phyloP scores from a whole-genome alignment of 2,888 invertebrate species.

The Ophion slaviceki region DNA sequence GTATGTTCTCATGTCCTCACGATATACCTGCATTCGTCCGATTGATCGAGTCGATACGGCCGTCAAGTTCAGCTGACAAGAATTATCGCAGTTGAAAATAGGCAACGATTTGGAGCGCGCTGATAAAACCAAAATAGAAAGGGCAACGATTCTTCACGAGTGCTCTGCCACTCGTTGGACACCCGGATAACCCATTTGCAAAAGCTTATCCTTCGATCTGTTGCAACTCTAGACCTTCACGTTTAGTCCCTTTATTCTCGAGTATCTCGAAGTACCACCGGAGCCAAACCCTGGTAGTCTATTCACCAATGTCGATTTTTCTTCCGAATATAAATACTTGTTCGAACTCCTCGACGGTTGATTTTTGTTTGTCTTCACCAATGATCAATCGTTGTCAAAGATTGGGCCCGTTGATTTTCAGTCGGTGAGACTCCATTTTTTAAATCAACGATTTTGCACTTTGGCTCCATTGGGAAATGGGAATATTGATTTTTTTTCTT shows the following conservation, averaged over 20 bases:
- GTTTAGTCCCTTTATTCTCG: no score
- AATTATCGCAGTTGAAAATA: slow-evolving; percentile 12
- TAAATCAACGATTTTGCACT: neutral
- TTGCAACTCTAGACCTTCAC: neutral
- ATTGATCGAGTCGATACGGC: slow-evolving; percentile 14
- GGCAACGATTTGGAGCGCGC: neutral
- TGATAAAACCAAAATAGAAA: neutral
- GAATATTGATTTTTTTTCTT: neutral
- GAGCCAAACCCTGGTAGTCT: no score
- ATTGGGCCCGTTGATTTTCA: no score
- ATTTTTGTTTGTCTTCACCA: no score
- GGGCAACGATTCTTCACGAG: neutral
- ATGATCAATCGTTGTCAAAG: no score
- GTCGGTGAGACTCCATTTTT: no score
- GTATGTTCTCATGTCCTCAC: neutral
- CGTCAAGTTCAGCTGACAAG: neutral
- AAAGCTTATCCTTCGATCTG: no score
- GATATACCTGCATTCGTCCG: slow-evolving; percentile 15
- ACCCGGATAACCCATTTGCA: neutral
- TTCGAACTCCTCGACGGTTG: no score
- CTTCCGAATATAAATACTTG: no score
- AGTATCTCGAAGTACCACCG: no score
- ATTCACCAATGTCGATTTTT: no score
- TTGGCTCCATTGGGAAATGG: neutral
- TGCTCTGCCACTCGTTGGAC: neutral